A percentile compares a stretch with the other conserved stretches of the same genome.
Evolutionary conservation across 2,113 vertebrate species (phyloP).

Genomic region (Lamprologus callipterus): DNA sequence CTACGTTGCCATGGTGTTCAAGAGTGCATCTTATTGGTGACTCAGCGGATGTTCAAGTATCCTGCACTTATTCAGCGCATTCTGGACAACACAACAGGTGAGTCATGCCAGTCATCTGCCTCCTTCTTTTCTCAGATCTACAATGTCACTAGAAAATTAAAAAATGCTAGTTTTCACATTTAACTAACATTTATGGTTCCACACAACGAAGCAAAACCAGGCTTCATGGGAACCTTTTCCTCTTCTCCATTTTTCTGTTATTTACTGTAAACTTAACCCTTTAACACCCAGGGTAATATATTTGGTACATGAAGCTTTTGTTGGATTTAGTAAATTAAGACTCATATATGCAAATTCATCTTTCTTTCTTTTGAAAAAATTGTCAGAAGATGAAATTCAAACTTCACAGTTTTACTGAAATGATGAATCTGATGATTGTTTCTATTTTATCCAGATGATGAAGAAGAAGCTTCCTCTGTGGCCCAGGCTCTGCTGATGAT

Average conservation of each 20-base stretch:
- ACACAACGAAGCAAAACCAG: neutral
- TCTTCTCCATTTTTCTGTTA: neutral
- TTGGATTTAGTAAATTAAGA: neutral
- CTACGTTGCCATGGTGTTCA: conserved; percentile 86
- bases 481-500: conserved; percentile 67
- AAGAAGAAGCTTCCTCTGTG: conserved; percentile 74
- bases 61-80: conserved; percentile 86
- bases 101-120: neutral
- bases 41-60: conserved; percentile 92
- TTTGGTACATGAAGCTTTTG: fast-evolving
- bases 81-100: conserved; percentile 84
- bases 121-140: neutral
- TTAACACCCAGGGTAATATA: neutral
- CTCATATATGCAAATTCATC: neutral
- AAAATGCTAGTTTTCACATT: neutral
- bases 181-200: neutral
- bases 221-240: neutral
- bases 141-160: neutral
- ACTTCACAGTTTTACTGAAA: neutral
- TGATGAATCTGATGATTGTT: neutral
- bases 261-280: neutral
- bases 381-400: neutral
- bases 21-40: conserved; percentile 90
- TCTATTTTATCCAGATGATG: conserved; percentile 64
- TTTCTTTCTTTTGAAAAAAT: fast-evolving